A percentile compares a stretch with the other conserved stretches of the same genome.
phyloP scores from a whole-genome alignment of 2,888 invertebrate genomes.

The Crematogaster levior region DNA sequence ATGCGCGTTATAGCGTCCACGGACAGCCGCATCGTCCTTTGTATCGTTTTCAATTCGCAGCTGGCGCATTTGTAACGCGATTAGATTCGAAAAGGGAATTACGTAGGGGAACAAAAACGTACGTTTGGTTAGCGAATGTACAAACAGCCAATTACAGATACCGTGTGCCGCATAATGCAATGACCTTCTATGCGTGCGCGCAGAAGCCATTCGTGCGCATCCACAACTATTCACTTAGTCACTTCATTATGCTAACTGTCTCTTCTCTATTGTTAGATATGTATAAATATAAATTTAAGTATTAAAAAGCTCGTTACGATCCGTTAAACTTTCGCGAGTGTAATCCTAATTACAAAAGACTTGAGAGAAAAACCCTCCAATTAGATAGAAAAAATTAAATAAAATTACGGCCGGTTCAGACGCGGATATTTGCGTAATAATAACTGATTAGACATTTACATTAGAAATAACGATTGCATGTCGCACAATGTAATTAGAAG shows the following conservation, averaged over 20 bases:
- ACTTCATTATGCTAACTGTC: slow-evolving; percentile 23
- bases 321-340: not conserved
- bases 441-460: not conserved
- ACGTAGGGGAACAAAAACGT: slow-evolving; percentile 5
- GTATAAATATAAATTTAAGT: not conserved
- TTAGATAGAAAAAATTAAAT: not conserved
- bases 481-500: not conserved
- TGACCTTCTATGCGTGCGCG: not conserved
- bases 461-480: not conserved
- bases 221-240: slow-evolving; percentile 26
- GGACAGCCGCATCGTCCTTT: not conserved
- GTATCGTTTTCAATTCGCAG: slow-evolving; percentile 1
- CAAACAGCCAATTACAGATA: slow-evolving; percentile 14
- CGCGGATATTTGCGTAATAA: not conserved
- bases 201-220: slow-evolving; percentile 22
- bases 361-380: not conserved
- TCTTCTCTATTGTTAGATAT: not conserved
- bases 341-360: not conserved
- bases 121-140: not conserved
- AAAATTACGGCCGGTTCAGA: not conserved
- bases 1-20: not conserved
- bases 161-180: slow-evolving; percentile 20
- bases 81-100: slow-evolving; percentile 30
- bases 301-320: not conserved
- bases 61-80: slow-evolving; percentile 9